Percentiles rank a stretch among this genome's conserved stretches.
These are phyloP conservation scores for Notarius lentiginosus DNA, from an alignment of 2,113 vertebrate genomes.

Conservation along the genomic window DNA sequence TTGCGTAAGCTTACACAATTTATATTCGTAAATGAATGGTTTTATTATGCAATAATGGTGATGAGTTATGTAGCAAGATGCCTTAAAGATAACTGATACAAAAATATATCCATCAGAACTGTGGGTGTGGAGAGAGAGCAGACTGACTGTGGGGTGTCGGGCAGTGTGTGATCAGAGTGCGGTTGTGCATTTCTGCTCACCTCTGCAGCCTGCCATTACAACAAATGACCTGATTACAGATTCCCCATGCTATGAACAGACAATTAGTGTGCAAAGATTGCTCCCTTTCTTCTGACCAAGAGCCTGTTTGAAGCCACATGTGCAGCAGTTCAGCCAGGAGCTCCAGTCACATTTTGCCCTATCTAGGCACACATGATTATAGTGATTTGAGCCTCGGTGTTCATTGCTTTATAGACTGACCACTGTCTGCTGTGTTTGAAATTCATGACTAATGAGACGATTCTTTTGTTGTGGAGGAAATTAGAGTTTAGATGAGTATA, in stretches of 20 bases:
- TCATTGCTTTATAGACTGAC: conserved; percentile 36
- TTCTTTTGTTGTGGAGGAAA: conserved; percentile 35
- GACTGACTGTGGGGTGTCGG: conserved; percentile 54
- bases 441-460: conserved; percentile 36
- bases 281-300: conserved; percentile 41
- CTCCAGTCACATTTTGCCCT: conserved; percentile 40
- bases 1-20: not conserved
- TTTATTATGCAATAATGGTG: not conserved
- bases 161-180: conserved; percentile 64
- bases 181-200: conserved; percentile 46
- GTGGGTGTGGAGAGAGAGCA: not conserved
- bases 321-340: conserved; percentile 34
- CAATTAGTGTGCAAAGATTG: conserved; percentile 54
- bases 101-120: conserved; percentile 9
- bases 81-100: not conserved
- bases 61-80: not conserved
- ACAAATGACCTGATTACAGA: conserved; percentile 78
- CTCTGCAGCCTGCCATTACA: conserved; percentile 74
- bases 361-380: conserved; percentile 22
- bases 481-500: conserved; percentile 34
- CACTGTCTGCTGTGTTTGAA: conserved; percentile 38
- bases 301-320: conserved; percentile 34
- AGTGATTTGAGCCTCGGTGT: conserved; percentile 42
- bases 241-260: conserved; percentile 49
- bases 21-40: not conserved